These are phyloP conservation scores for Manacus vitellinus DNA, from an alignment of 2,113 vertebrate genomes.

Conservation along the genomic window DNA sequence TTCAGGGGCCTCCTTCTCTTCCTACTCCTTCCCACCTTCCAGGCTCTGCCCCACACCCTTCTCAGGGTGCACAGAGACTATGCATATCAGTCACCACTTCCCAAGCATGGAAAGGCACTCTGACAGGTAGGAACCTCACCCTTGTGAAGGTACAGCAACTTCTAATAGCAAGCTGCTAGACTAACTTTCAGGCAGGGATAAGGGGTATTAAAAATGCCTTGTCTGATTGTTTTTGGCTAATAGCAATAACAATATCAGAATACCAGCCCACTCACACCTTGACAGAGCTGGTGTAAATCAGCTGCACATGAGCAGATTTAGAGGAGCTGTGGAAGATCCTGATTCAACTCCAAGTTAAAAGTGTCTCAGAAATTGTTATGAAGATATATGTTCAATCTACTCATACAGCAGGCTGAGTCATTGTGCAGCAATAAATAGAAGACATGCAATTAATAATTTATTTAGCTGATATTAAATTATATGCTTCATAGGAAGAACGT, in stretches of 20 bases:
- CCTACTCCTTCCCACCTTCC: neutral
- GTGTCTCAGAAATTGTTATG: slow-evolving; percentile 13
- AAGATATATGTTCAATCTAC: slow-evolving; percentile 5
- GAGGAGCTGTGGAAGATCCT: neutral
- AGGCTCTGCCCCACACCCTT: neutral
- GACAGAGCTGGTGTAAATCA: neutral
- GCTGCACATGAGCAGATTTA: neutral
- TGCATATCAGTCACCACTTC: neutral
- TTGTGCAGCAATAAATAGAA: neutral
- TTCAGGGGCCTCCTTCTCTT: neutral
- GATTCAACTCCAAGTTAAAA: neutral
- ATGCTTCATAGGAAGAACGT: neutral
- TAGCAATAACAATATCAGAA: neutral
- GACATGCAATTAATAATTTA: slow-evolving; percentile 42
- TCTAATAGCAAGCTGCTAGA: neutral
- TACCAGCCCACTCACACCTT: neutral
- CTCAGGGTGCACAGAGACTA: neutral
- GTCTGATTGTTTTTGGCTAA: neutral
- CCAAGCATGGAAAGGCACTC: neutral
- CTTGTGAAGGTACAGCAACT: neutral
- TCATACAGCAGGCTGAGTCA: slow-evolving; percentile 40
- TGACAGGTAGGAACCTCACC: neutral
- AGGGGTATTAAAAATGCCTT: neutral
- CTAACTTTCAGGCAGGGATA: neutral
- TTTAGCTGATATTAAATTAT: slow-evolving; percentile 27